These are phyloP conservation scores for Lucilia cuprina DNA, from an alignment of 1,140 invertebrate species.

Conservation along the genomic window DNA sequence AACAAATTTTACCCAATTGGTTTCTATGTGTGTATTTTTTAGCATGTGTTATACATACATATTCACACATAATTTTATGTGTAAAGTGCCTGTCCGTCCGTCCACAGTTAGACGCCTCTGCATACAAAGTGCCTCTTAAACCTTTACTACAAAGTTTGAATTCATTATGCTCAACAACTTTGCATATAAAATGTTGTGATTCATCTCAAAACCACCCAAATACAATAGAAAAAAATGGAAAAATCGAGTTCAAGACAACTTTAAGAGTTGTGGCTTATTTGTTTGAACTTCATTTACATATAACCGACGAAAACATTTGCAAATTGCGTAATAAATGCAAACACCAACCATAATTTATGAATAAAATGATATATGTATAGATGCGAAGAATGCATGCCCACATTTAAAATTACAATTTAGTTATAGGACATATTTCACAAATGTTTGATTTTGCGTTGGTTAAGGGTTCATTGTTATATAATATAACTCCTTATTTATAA, in stretches of 20 bases:
- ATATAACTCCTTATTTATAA: too few species aligned
- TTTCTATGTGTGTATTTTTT: background rate
- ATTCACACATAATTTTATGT: too few species aligned
- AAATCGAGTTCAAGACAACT: background rate
- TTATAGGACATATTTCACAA: too few species aligned
- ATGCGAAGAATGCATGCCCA: background rate
- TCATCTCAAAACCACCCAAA: background rate
- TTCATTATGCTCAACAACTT: background rate
- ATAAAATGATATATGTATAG: background rate
- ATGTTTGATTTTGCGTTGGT: too few species aligned
- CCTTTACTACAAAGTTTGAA: background rate
- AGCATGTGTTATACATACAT: too few species aligned
- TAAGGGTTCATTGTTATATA: too few species aligned
- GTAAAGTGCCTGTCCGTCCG: background rate
- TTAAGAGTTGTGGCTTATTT: background rate
- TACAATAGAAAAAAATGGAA: background rate
- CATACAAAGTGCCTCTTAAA: background rate
- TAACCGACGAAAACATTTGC: background rate
- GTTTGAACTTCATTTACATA: background rate
- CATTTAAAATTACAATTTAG: too few species aligned
- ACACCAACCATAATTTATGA: background rate
- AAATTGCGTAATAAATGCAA: background rate
- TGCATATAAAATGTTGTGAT: background rate
- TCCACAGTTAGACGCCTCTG: background rate
- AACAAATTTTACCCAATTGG: slow-evolving; percentile 10